Percentiles rank a stretch among this genome's conserved stretches.
These are phyloP conservation scores for Rhorus exstirpatorius DNA, from an alignment of 2,888 invertebrate species.

Conservation along the genomic window DNA sequence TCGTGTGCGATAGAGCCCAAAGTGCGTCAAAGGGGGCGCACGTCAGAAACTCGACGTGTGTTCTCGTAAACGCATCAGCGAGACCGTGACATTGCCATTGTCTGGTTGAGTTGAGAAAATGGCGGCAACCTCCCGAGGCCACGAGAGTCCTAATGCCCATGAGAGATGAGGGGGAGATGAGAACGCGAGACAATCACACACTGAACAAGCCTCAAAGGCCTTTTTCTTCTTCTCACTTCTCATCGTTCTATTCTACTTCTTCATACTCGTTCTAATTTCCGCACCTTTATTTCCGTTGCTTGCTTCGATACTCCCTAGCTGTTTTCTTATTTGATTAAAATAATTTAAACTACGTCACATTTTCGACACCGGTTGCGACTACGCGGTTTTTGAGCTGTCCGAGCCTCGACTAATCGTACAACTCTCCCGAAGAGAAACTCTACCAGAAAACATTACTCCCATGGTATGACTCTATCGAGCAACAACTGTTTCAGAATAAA, in stretches of 20 bases:
- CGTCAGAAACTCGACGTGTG: conserved; percentile 30
- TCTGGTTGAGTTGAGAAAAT: conserved; percentile 47
- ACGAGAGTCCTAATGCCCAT: conserved; percentile 43
- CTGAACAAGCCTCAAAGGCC: conserved; percentile 20
- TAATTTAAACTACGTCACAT: too few species aligned
- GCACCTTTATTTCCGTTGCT: background rate
- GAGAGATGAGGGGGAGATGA: conserved; percentile 22
- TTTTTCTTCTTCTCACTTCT: too few species aligned
- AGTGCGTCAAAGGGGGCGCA: conserved; percentile 33
- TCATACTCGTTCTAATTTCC: conserved; percentile 5
- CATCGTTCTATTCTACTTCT: too few species aligned
- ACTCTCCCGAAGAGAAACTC: too few species aligned
- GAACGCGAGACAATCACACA: conserved; percentile 34
- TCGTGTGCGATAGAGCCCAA: conserved; percentile 6
- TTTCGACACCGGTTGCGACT: too few species aligned
- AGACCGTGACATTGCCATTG: conserved; percentile 58
- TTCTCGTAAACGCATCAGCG: conserved; percentile 14
- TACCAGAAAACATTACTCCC: too few species aligned
- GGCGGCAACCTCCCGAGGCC: conserved; percentile 10
- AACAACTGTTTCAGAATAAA: too few species aligned
- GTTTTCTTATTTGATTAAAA: conserved; percentile 1
- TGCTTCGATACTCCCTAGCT: background rate
- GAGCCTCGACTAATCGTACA: too few species aligned
- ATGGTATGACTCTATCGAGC: too few species aligned
- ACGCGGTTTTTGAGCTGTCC: too few species aligned